Conservation (phyloP, 2,797 vertebrate genomes). For the Sebastes nivosus region DNA sequence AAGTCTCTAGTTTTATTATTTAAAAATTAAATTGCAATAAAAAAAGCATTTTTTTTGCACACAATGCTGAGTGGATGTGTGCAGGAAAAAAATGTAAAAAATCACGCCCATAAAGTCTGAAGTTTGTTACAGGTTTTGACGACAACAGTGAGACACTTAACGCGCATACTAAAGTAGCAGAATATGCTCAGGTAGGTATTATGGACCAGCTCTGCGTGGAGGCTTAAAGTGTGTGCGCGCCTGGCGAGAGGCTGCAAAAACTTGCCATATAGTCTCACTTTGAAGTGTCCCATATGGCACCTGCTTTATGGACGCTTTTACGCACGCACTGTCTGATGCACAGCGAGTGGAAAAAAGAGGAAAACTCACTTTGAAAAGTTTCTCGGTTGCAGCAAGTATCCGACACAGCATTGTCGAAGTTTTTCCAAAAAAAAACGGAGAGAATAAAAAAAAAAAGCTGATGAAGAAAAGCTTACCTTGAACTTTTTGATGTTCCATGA, state of each 20-base stretch:
- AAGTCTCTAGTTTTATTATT: background rate
- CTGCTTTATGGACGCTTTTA: slow-evolving; percentile 69
- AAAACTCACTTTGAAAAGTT: slow-evolving; percentile 69
- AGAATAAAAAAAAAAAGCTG: background rate
- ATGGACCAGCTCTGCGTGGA: slow-evolving; percentile 24
- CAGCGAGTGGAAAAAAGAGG: background rate
- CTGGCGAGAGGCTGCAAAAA: slow-evolving; percentile 59
- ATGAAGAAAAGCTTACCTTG: slow-evolving; percentile 89
- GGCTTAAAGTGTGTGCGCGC: slow-evolving; percentile 33
- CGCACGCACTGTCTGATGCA: slow-evolving; percentile 47
- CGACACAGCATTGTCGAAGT: slow-evolving; percentile 52
- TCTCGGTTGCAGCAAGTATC: slow-evolving; percentile 30
- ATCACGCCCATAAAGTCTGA: slow-evolving; percentile 45
- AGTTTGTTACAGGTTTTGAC: slow-evolving; percentile 36
- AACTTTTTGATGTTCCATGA: slow-evolving; percentile 94
- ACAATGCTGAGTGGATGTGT: slow-evolving; percentile 5
- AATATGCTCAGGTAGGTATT: slow-evolving; percentile 48
- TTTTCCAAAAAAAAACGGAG: background rate
- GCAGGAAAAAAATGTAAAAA: background rate
- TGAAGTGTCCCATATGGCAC: slow-evolving; percentile 71
- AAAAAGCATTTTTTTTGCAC: background rate
- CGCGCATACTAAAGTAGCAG: slow-evolving; percentile 2
- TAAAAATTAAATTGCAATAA: no score
- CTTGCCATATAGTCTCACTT: slow-evolving; percentile 57
- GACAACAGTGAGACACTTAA: slow-evolving; percentile 1